These are phyloP conservation scores for Urocyon cinereoargenteus DNA, from an alignment of 2,797 vertebrate species.

Conservation along the genomic window DNA sequence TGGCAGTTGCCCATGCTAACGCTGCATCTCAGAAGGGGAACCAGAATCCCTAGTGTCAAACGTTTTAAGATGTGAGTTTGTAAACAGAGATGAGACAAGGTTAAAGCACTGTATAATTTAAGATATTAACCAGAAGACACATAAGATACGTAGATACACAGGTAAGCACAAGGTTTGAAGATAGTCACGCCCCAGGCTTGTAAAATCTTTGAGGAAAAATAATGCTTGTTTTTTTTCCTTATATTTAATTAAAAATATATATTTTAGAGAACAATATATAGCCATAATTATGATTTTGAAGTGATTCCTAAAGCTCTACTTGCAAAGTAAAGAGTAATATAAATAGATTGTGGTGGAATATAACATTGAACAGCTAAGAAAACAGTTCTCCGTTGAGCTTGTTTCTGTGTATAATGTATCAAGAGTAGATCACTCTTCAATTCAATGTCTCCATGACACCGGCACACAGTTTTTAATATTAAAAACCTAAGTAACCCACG, in stretches of 20 bases:
- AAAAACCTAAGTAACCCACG: background rate
- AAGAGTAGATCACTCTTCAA: conserved; percentile 6
- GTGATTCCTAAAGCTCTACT: background rate
- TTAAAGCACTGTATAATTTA: background rate
- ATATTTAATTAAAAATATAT: background rate
- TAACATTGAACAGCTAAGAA: background rate
- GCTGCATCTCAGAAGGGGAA: background rate
- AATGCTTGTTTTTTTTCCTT: conserved; percentile 33
- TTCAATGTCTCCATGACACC: background rate
- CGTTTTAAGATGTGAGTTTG: conserved; percentile 7
- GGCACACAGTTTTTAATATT: background rate
- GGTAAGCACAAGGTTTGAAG: background rate
- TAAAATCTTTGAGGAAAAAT: background rate
- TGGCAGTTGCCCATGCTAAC: background rate
- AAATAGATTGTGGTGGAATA: background rate
- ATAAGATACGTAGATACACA: background rate
- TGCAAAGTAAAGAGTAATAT: conserved; percentile 14
- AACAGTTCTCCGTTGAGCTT: background rate
- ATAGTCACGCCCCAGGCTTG: background rate
- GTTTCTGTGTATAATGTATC: background rate
- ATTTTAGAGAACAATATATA: background rate
- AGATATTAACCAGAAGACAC: background rate
- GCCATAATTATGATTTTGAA: conserved; percentile 13
- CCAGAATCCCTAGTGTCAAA: background rate
- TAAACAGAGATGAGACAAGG: background rate